These are phyloP conservation scores for Chlamydotis undulata DNA, from an alignment of 2,113 vertebrate genomes.

Conservation along the genomic window DNA sequence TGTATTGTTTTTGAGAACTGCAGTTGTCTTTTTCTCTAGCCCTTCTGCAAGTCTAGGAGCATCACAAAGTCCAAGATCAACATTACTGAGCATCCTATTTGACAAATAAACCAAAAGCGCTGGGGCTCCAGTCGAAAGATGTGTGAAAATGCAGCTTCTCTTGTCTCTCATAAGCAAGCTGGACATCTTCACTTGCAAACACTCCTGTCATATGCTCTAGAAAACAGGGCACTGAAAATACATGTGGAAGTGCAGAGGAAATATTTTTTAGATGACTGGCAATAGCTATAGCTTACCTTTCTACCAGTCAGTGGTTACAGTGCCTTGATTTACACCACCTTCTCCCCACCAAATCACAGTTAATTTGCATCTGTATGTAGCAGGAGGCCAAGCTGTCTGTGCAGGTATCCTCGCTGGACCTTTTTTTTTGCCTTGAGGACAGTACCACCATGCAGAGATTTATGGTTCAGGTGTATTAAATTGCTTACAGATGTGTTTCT, in stretches of 20 bases:
- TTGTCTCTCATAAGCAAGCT: background rate
- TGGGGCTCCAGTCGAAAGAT: background rate
- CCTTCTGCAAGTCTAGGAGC: background rate
- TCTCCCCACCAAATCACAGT: fast-evolving
- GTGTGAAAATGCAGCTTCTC: background rate
- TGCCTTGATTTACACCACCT: background rate
- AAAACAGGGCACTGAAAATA: background rate
- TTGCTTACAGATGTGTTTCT: background rate
- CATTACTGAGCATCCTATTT: background rate
- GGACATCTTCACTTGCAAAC: background rate
- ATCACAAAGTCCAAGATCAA: background rate
- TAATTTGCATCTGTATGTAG: background rate
- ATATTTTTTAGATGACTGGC: background rate
- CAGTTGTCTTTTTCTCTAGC: background rate
- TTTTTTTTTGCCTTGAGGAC: background rate
- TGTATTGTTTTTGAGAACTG: background rate
- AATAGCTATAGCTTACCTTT: background rate
- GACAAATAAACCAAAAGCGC: background rate
- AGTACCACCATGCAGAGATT: background rate
- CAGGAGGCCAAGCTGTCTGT: background rate
- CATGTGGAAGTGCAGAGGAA: background rate
- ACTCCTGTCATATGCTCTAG: background rate
- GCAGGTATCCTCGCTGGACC: background rate
- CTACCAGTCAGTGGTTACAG: background rate
- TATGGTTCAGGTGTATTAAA: background rate